Percentiles rank a stretch among this genome's conserved stretches.
Conservation (phyloP, 2,888 invertebrate species). For the Aelia acuminata region DNA sequence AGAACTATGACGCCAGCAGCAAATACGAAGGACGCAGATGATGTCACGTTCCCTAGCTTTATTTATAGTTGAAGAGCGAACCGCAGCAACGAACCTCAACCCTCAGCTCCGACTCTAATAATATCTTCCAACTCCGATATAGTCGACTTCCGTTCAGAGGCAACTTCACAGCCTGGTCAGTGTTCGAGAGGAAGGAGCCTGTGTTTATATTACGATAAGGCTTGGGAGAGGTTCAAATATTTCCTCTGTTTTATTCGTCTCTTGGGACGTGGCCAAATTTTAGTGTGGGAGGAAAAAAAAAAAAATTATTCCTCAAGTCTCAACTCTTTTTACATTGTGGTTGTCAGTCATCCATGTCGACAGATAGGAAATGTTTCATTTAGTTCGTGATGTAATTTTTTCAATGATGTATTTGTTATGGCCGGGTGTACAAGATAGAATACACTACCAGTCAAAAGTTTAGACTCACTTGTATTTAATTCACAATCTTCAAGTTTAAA, state of each 20-base stretch:
- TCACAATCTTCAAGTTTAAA: no score
- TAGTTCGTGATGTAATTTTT: no score
- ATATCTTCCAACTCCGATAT: constrained; percentile 1
- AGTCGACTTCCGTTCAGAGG: constrained; percentile 10
- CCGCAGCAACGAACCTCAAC: background rate
- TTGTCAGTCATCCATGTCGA: background rate
- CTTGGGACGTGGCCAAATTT: background rate
- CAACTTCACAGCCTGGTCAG: background rate
- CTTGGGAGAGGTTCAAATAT: constrained; percentile 32
- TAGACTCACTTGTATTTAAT: no score
- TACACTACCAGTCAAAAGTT: no score
- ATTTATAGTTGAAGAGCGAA: constrained; percentile 29
- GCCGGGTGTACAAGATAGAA: no score
- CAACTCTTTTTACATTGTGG: background rate
- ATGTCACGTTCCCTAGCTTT: background rate
- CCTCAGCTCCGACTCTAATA: constrained; percentile 6
- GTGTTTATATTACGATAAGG: constrained; percentile 31
- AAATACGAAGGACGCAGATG: background rate
- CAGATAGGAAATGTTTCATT: no score
- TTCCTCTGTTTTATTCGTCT: constrained; percentile 16
- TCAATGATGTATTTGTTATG: no score
- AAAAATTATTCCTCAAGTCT: background rate
- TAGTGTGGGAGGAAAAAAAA: background rate
- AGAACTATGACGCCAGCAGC: background rate
- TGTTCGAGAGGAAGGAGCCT: constrained; percentile 9